phyloP scores from a whole-genome alignment of 2,797 vertebrate species.

The Chloroceryle inda region DNA sequence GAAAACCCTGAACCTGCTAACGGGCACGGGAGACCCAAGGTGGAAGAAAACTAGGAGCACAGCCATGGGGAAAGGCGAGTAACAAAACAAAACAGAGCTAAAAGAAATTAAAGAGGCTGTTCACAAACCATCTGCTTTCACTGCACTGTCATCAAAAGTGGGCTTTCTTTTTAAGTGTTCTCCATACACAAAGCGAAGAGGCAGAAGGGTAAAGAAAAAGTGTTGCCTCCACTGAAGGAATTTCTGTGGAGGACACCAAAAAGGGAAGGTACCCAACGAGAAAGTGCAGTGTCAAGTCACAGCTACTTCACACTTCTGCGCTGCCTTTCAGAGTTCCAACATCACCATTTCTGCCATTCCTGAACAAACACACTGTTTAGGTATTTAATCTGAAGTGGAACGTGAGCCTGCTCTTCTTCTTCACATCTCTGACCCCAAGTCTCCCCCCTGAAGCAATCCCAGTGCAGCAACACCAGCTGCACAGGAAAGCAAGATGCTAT shows the following conservation, averaged over 20 bases:
- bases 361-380: neutral
- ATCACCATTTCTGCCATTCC: neutral
- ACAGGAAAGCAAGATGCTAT: neutral
- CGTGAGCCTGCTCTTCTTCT: neutral
- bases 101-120: neutral
- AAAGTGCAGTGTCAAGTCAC: neutral
- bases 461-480: neutral
- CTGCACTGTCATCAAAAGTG: neutral
- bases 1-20: neutral
- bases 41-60: neutral
- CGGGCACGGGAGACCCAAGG: neutral
- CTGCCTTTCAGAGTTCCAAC: neutral
- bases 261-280: neutral
- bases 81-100: neutral
- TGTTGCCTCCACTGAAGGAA: neutral
- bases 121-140: neutral
- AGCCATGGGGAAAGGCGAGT: neutral
- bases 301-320: neutral
- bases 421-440: fast-evolving
- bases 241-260: neutral
- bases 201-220: neutral
- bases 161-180: neutral
- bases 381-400: neutral
- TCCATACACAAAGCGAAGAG: neutral
- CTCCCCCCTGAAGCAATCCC: neutral